Evolutionary conservation across 2,888 invertebrate genomes (phyloP).

Genomic region (Polymixis flavicincta): DNA sequence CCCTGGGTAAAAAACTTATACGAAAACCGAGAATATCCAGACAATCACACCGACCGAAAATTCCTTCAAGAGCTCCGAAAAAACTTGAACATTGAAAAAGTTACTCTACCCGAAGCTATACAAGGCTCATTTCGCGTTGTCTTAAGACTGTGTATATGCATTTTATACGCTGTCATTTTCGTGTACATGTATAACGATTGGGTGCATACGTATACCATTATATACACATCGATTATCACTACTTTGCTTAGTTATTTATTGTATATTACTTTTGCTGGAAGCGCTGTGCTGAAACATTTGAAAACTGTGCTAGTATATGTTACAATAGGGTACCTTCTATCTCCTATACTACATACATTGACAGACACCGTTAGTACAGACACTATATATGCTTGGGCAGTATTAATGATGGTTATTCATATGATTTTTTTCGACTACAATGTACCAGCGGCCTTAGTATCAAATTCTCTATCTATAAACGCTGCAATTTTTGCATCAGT

Average conservation of each 20-base stretch:
- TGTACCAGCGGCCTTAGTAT: conserved; percentile 96
- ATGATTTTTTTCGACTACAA: conserved; percentile 98
- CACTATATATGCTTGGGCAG: conserved; percentile 98
- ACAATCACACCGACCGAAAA: conserved; percentile 97
- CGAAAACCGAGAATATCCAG: conserved; percentile 96
- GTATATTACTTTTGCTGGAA: conserved; percentile 85
- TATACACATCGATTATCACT: conserved; percentile 89
- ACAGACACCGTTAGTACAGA: conserved; percentile 99
- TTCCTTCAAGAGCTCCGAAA: conserved; percentile 96
- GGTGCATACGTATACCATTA: conserved; percentile 92
- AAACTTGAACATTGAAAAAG: conserved; percentile 95
- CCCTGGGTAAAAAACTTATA: conserved; percentile 97
- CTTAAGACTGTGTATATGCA: conserved; percentile 94
- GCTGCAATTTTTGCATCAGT: conserved; percentile 98
- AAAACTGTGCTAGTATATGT: conserved; percentile 95
- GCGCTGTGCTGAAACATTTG: conserved; percentile 90
- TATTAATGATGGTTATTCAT: conserved; percentile 96
- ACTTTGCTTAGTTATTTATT: conserved; percentile 92
- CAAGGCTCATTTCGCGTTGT: conserved; percentile 94
- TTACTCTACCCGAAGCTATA: conserved; percentile 93
- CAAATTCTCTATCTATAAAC: conserved; percentile 97
- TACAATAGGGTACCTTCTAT: conserved; percentile 96
- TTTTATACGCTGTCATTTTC: conserved; percentile 93
- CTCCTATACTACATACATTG: conserved; percentile 97
- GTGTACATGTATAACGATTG: conserved; percentile 93